Evolutionary conservation across 2,888 invertebrate genomes (phyloP).

Genomic region (Agonopterix arenella): DNA sequence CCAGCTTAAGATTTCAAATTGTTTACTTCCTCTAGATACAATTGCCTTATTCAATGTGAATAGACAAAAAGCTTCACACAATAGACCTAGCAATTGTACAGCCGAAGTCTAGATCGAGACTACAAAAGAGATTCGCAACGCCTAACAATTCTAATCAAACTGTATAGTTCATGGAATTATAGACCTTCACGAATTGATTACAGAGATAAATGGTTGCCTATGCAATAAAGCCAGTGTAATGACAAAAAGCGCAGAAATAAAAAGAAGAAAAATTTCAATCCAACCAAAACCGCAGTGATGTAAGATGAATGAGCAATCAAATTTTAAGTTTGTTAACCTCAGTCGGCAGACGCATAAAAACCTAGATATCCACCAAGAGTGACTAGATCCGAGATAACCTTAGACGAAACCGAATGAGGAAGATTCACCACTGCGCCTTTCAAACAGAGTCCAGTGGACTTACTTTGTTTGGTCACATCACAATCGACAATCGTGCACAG

Average conservation of each 20-base stretch:
- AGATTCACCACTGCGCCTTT: too few relatives aligned
- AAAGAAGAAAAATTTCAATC: conserved; percentile 52
- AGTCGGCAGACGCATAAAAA: conserved; percentile 71
- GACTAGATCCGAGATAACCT: conserved; percentile 62
- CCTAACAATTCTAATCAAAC: conserved; percentile 22
- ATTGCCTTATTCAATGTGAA: conserved; percentile 55
- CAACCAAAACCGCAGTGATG: conserved; percentile 64
- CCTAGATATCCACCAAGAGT: conserved; percentile 64
- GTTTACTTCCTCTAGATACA: conserved; percentile 54
- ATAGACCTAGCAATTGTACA: conserved; percentile 44
- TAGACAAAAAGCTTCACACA: conserved; percentile 57
- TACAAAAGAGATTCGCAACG: conserved; percentile 27
- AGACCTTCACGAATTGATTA: conserved; percentile 9
- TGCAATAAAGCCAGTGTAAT: not conserved
- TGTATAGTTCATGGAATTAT: conserved; percentile 20
- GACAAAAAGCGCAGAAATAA: conserved; percentile 18
- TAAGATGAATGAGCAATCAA: conserved; percentile 74
- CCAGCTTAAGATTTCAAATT: conserved; percentile 30
- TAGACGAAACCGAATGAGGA: too few relatives aligned
- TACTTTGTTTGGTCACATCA: too few relatives aligned
- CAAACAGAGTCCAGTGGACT: too few relatives aligned
- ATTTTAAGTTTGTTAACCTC: conserved; percentile 66
- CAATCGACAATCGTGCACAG: too few relatives aligned
- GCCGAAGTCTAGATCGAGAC: conserved; percentile 33
- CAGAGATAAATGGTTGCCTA: conserved; percentile 9